A percentile compares a stretch with the other conserved stretches of the same genome.
These are phyloP conservation scores for Lasioglossum pauxillum DNA, from an alignment of 2,888 invertebrate species.

Conservation along the genomic window DNA sequence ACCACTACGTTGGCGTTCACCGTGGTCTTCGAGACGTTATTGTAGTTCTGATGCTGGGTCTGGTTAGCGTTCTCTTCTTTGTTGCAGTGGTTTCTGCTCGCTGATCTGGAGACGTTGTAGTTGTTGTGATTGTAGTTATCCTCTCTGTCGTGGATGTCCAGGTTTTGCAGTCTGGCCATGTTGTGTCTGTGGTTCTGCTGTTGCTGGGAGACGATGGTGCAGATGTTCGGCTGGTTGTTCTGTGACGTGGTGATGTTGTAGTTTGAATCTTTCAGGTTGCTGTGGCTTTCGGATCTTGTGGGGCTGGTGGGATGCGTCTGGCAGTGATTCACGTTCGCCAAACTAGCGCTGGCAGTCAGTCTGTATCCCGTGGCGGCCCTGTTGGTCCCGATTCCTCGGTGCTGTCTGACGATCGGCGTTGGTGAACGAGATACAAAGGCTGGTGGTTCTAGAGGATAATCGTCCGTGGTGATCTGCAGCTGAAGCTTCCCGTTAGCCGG, in stretches of 20 bases:
- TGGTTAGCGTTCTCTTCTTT: slow-evolving; percentile 83
- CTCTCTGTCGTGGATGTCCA: slow-evolving; percentile 80
- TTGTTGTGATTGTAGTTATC: slow-evolving; percentile 82
- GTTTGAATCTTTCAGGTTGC: slow-evolving; percentile 82
- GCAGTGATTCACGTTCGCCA: slow-evolving; percentile 83
- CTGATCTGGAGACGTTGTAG: slow-evolving; percentile 80
- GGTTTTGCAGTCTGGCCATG: slow-evolving; percentile 77
- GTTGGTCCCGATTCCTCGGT: slow-evolving; percentile 71
- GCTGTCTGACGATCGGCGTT: slow-evolving; percentile 79
- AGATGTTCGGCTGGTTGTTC: slow-evolving; percentile 65
- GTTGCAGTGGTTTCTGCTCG: slow-evolving; percentile 80
- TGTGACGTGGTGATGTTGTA: slow-evolving; percentile 79
- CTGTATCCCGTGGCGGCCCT: slow-evolving; percentile 75
- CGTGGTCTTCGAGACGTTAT: slow-evolving; percentile 82
- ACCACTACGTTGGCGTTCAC: slow-evolving; percentile 81
- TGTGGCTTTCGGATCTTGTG: slow-evolving; percentile 82
- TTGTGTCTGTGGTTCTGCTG: slow-evolving; percentile 77
- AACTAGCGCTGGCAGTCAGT: slow-evolving; percentile 81
- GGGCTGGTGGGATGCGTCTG: slow-evolving; percentile 81
- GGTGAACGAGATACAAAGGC: slow-evolving; percentile 83
- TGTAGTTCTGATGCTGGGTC: slow-evolving; percentile 81
- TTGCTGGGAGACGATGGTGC: slow-evolving; percentile 60
- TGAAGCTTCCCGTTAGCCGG: slow-evolving; percentile 81
- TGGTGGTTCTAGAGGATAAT: slow-evolving; percentile 82
- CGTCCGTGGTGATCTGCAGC: slow-evolving; percentile 80